These are phyloP conservation scores for Cryptocheilus praepositus DNA, from an alignment of 2,888 invertebrate species.

Conservation along the genomic window DNA sequence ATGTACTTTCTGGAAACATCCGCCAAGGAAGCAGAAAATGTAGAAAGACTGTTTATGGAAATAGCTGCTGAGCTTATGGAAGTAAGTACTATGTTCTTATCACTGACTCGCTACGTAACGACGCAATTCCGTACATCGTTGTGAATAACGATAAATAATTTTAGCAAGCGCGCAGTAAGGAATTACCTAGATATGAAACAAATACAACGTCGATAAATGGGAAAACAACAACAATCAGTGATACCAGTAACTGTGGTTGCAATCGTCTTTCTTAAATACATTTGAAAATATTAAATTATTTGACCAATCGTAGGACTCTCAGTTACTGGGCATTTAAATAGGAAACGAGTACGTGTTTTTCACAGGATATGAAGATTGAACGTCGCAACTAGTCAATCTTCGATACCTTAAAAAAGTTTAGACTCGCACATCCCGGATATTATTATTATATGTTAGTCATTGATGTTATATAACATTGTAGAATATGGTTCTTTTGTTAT, in stretches of 20 bases:
- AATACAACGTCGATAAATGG: constrained; percentile 84
- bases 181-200: constrained; percentile 85
- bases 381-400: constrained; percentile 47
- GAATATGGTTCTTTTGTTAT: constrained; percentile 49
- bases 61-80: constrained; percentile 95
- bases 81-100: constrained; percentile 72
- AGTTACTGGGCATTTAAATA: constrained; percentile 42
- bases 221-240: constrained; percentile 82
- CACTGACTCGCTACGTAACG: constrained; percentile 8
- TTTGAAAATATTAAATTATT: constrained; percentile 48
- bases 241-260: constrained; percentile 80
- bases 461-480: constrained; percentile 44
- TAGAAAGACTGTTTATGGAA: constrained; percentile 96
- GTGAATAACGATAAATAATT: constrained; percentile 24
- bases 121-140: constrained; percentile 19
- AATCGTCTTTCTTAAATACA: constrained; percentile 70
- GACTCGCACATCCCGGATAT: constrained; percentile 45
- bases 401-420: constrained; percentile 34
- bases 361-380: constrained; percentile 47
- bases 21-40: constrained; percentile 98
- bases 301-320: constrained; percentile 33
- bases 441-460: constrained; percentile 36
- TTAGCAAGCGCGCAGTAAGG: constrained; percentile 91
- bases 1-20: constrained; percentile 99
- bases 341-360: constrained; percentile 41